Conservation (phyloP, 2,888 invertebrate genomes). For the Coleophora flavipennella region DNA sequence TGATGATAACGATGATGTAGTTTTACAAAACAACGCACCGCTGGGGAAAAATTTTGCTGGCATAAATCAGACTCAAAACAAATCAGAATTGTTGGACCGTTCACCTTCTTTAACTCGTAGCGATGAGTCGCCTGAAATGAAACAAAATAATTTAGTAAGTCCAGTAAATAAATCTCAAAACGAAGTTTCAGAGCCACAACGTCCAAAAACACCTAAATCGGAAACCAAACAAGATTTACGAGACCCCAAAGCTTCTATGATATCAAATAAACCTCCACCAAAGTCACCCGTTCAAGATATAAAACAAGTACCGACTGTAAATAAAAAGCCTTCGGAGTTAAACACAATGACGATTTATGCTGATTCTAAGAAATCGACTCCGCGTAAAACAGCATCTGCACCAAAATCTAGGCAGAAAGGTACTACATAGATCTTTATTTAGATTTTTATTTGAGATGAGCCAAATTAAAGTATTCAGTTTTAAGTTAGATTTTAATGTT, state of each 20-base stretch:
- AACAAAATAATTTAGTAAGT: constrained; percentile 29
- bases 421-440: constrained; percentile 28
- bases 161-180: constrained; percentile 37
- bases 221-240: constrained; percentile 35
- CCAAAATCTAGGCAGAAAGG: constrained; percentile 61
- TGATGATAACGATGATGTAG: constrained; percentile 63
- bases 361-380: constrained; percentile 53
- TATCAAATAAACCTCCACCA: constrained; percentile 34
- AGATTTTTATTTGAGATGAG: constrained; percentile 36
- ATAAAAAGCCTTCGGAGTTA: constrained; percentile 55
- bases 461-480: constrained; percentile 24
- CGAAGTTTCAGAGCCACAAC: constrained; percentile 42
- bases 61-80: constrained; percentile 28
- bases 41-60: constrained; percentile 30
- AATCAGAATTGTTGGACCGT: constrained; percentile 52
- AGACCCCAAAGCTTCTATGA: constrained; percentile 17
- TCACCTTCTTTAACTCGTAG: constrained; percentile 65
- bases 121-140: constrained; percentile 64
- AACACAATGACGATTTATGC: constrained; percentile 32
- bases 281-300: constrained; percentile 44
- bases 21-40: constrained; percentile 41
- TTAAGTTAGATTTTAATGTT: constrained; percentile 1
- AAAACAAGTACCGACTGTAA: constrained; percentile 36
- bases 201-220: constrained; percentile 53
- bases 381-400: constrained; percentile 54